Base-by-base conservation (phyloP, 1,140 invertebrate species). In the Ips typographus region DNA sequence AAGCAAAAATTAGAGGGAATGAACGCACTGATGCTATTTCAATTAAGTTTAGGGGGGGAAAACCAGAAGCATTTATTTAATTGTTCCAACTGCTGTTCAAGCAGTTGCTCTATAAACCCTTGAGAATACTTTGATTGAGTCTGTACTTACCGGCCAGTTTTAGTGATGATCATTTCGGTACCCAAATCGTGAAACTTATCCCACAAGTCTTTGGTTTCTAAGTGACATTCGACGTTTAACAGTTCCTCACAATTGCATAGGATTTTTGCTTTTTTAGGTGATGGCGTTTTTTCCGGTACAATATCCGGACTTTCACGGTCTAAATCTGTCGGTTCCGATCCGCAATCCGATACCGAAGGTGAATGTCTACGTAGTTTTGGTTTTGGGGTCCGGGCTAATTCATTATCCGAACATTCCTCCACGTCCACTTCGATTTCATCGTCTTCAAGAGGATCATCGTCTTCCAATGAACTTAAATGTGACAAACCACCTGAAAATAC, bases 81-180 rank as follows among this genome's bases (percentile, higher is more conserved):
- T 22, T 22, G 22, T 22, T 22, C 22, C 22, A 22, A 22, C 22
- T 22, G 22, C 22, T 22, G 22, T 22, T 22, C 22, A 22, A 22
- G 22, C 22, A 22, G 22, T 22, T 2, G 44, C 44, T 49, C 44
- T 8, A 8, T 49, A 49, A 49, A 22, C 44, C 7, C 22, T 22
- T 49, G 44, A 49, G 22, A 49, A 22, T 3, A 49, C 44, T 49
- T 49, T 49, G 6, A 49, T 22, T 49, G 6, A 49, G 2, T 8
- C 7, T 49, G 3, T 49, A 49, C 88, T 85, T 84, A 98, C 95
- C 95, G 91, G 82, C 96, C 96, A 71, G 94, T 95, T 84, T 98
- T 98, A 4, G 96, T 98, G 82, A 98, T 98, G 82, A 98, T 98
- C 96, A 98, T 98, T 81, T 98, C 96, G 0, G 95, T 98, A 68